Conservation (phyloP, 1,140 invertebrate genomes). For the Drosophila simulans region DNA sequence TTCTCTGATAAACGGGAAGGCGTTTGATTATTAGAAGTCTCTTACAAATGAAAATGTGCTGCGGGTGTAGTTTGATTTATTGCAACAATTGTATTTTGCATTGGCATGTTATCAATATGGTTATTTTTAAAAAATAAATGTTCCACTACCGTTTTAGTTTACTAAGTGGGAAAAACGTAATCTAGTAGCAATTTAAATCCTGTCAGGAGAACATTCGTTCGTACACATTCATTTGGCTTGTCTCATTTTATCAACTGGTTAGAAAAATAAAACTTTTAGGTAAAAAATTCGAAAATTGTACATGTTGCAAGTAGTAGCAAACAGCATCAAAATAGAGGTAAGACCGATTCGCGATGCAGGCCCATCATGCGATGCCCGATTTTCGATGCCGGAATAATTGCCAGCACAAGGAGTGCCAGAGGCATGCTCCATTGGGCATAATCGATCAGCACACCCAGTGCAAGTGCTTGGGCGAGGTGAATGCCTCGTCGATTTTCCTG, state of each 20-base stretch:
- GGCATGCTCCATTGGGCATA: constrained; percentile 68
- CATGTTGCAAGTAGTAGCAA: background rate
- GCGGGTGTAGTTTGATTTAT: too few species aligned
- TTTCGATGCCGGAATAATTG: constrained; percentile 77
- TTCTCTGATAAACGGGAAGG: too few species aligned
- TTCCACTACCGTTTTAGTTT: background rate
- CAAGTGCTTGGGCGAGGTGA: constrained; percentile 74
- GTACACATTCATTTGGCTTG: constrained; percentile 38
- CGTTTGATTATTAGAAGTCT: background rate
- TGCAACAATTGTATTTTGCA: too few species aligned
- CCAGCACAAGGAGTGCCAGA: constrained; percentile 76
- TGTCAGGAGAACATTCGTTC: background rate
- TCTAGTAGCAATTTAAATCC: background rate
- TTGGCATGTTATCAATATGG: too few species aligned
- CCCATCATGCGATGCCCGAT: constrained; percentile 76
- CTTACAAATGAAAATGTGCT: background rate
- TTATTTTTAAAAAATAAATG: too few species aligned
- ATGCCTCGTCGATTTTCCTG: constrained; percentile 78
- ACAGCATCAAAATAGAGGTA: background rate
- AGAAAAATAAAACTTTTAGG: constrained; percentile 15
- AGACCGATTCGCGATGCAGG: constrained; percentile 59
- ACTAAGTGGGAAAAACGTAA: background rate
- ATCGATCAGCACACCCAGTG: constrained; percentile 76
- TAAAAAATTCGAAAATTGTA: constrained; percentile 21
- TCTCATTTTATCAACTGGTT: constrained; percentile 23